These are phyloP conservation scores for Alexandromys oeconomus DNA, from an alignment of 2,797 vertebrate genomes.

Conservation along the genomic window DNA sequence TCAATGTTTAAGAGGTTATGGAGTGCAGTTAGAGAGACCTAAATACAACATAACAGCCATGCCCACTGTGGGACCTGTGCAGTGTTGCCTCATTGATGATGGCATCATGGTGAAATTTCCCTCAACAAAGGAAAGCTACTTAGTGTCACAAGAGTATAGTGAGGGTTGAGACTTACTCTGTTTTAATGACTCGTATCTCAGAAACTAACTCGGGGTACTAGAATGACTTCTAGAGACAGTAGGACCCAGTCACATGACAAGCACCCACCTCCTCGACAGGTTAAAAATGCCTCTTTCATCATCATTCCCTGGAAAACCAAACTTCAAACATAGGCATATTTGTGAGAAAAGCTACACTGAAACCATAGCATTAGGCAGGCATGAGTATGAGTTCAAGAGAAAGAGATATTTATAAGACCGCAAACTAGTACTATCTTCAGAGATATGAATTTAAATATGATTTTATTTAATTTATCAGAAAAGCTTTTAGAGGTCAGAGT, in stretches of 20 bases:
- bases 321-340: not conserved
- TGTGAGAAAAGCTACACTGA: not conserved
- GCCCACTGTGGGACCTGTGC: not conserved
- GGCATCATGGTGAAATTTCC: not conserved
- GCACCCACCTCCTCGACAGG: not conserved
- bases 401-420: not conserved
- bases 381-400: not conserved
- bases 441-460: not conserved
- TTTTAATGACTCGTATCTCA: not conserved
- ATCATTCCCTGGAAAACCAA: not conserved
- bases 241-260: no score
- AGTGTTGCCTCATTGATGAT: not conserved
- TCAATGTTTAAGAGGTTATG: not conserved
- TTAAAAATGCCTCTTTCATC: not conserved
- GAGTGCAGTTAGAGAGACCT: not conserved
- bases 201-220: not conserved
- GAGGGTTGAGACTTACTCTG: no score
- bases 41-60: not conserved
- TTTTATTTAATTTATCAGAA: not conserved
- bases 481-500: no score
- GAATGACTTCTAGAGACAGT: not conserved
- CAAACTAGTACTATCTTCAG: not conserved
- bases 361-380: fast-evolving
- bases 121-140: not conserved
- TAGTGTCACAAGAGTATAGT: not conserved